Base-by-base conservation (phyloP, 53 echinoderm and acorn worm species). In the Hippasteria phrygiana region DNA sequence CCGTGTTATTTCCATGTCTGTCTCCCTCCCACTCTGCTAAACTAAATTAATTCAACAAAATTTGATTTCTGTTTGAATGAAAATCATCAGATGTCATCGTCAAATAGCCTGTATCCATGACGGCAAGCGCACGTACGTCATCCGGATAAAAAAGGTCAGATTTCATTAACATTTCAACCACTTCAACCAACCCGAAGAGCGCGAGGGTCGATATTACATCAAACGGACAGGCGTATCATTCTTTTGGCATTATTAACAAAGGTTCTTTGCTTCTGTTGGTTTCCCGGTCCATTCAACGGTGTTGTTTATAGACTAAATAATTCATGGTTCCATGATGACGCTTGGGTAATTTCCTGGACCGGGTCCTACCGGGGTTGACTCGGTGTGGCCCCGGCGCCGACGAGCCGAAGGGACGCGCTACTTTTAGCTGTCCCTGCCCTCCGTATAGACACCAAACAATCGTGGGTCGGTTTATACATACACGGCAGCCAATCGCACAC, bases 161-260 rank as follows among this genome's bases (percentile, higher is more conserved):
- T 76, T 51, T 4, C 32, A 53, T 76, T 31, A 76, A 43, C 43
- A 76, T 50, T 48, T 34, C 50, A 47, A 76, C 51, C 50, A 43
- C 14, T 5, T 1, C 1, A 29, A 76, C 7, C 16, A 35, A 35
- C 48, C 20, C 10, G 31, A 74, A 43, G 28, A 10, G 26, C 26
- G 1, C 14, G 28, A 4, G 4, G 12, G 20, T 28, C 0, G 12
- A 20, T 3, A 12, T 12, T 47, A 18, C 40, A 51, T 12, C 12
- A 32, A 28, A 43, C 13, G 16, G 5, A 35, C 31, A 75, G 27
- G 17, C 10, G 11, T 46, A 47, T 3, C 2, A 48, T 48, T 74
- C 43, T 47, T 28, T 75, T 75, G 75, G 1, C 35, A 48, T 46
- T 11, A 48, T 0, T 35, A 47, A 74, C 11, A 28, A 28, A 13